Evolutionary conservation across 2,888 invertebrate species (phyloP).

Genomic region (Leptinotarsa haldemani): DNA sequence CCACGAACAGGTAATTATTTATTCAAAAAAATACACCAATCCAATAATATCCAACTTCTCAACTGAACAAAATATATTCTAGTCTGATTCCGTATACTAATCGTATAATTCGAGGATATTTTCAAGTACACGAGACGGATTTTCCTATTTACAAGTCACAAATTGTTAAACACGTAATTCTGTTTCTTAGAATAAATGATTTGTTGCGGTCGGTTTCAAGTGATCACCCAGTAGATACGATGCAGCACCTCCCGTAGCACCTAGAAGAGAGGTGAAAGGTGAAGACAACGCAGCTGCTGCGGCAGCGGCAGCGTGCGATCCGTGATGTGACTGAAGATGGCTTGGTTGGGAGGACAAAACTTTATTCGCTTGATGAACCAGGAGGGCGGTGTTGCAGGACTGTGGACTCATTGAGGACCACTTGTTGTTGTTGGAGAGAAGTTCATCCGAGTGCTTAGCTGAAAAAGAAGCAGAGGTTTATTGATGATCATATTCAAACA

Average conservation of each 20-base stretch:
- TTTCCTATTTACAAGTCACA: background rate
- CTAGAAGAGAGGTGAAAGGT: conserved; percentile 71
- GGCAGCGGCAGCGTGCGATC: conserved; percentile 73
- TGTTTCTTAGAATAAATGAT: conserved; percentile 72
- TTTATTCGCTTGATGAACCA: conserved; percentile 67
- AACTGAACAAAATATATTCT: background rate
- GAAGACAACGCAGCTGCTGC: conserved; percentile 72
- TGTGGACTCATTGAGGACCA: conserved; percentile 66
- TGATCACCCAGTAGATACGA: conserved; percentile 74
- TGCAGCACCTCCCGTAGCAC: conserved; percentile 70
- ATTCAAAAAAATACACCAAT: background rate
- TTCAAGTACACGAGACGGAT: conserved; percentile 39
- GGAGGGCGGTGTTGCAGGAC: conserved; percentile 65
- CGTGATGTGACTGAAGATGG: conserved; percentile 60
- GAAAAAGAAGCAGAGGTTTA: conserved; percentile 43
- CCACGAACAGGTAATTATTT: background rate
- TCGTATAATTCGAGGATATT: conserved; percentile 52
- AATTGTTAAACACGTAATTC: background rate
- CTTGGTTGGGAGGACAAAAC: conserved; percentile 65
- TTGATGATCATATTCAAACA: background rate
- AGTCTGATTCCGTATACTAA: conserved; percentile 53
- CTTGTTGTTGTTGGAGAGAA: conserved; percentile 66
- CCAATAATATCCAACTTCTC: background rate
- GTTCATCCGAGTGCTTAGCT: conserved; percentile 65
- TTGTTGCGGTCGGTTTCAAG: conserved; percentile 71